phyloP scores from a whole-genome alignment of 2,113 vertebrate species.

The Phylloscopus trochiloides region DNA sequence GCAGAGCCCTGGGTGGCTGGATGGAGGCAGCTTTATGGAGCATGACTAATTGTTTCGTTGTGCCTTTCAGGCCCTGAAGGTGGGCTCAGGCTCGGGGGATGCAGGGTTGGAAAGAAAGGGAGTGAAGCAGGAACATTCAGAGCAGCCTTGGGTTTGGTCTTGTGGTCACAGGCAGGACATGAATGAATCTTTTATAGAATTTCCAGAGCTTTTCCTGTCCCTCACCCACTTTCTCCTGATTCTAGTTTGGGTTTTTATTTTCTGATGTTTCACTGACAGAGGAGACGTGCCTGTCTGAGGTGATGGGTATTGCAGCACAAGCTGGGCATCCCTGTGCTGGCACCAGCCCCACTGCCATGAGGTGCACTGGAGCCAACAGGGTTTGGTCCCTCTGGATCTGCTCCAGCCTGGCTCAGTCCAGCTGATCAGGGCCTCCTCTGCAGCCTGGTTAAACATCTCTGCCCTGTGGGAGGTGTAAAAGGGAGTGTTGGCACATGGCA shows the following conservation, averaged over 20 bases:
- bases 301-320: neutral
- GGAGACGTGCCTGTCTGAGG: neutral
- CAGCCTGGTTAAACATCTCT: neutral
- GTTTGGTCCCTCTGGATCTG: neutral
- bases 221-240: fast-evolving
- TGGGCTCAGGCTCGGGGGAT: neutral
- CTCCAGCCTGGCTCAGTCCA: neutral
- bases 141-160: neutral
- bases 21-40: slow-evolving; percentile 26
- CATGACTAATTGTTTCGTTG: slow-evolving; percentile 36
- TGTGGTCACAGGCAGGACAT: neutral
- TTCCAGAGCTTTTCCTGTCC: neutral
- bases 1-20: slow-evolving; percentile 1
- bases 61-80: slow-evolving; percentile 33
- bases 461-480: neutral
- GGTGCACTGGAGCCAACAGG: fast-evolving
- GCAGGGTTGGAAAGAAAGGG: neutral
- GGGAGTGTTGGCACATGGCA: neutral
- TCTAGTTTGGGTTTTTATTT: neutral
- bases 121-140: neutral
- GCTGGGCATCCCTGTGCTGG: neutral
- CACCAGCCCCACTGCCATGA: fast-evolving
- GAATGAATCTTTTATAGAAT: neutral
- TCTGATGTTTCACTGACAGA: neutral
- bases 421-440: neutral